Conservation (phyloP, 1,140 invertebrate genomes). For the Catajapyx aquilonaris region DNA sequence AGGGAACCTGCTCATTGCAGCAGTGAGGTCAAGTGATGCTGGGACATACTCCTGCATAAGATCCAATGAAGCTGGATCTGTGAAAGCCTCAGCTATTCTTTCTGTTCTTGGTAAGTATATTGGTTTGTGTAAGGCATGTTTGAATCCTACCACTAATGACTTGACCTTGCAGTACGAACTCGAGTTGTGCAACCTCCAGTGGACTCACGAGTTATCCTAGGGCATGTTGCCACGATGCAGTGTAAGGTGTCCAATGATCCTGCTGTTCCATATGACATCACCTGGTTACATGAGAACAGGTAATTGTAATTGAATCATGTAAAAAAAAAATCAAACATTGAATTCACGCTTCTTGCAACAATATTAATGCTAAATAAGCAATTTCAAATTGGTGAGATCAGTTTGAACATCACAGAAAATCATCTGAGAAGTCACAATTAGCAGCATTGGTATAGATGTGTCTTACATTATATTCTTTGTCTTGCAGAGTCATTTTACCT, state of each 20-base stretch:
- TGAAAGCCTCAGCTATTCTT: slow-evolving; percentile 58
- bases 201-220: slow-evolving; percentile 67
- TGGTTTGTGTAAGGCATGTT: too few species aligned
- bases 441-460: too few species aligned
- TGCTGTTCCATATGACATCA: slow-evolving; percentile 66
- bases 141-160: slow-evolving; percentile 7
- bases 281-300: slow-evolving; percentile 78
- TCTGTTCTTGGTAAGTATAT: slow-evolving; percentile 49
- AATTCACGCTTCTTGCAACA: too few species aligned
- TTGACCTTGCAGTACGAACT: slow-evolving; percentile 52
- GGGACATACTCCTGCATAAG: slow-evolving; percentile 76
- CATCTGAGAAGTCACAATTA: too few species aligned
- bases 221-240: slow-evolving; percentile 70
- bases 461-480: slow-evolving; percentile 7
- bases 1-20: slow-evolving; percentile 69
- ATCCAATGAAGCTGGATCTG: slow-evolving; percentile 67
- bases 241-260: slow-evolving; percentile 87
- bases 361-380: not conserved
- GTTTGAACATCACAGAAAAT: too few species aligned
- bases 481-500: slow-evolving; percentile 23
- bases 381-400: slow-evolving; percentile 3
- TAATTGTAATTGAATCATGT: slow-evolving; percentile 24
- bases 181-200: slow-evolving; percentile 80
- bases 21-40: slow-evolving; percentile 53
- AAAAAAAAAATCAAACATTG: too few species aligned